Conservation (phyloP, 2,797 vertebrate genomes). For the Phoebastria nigripes region DNA sequence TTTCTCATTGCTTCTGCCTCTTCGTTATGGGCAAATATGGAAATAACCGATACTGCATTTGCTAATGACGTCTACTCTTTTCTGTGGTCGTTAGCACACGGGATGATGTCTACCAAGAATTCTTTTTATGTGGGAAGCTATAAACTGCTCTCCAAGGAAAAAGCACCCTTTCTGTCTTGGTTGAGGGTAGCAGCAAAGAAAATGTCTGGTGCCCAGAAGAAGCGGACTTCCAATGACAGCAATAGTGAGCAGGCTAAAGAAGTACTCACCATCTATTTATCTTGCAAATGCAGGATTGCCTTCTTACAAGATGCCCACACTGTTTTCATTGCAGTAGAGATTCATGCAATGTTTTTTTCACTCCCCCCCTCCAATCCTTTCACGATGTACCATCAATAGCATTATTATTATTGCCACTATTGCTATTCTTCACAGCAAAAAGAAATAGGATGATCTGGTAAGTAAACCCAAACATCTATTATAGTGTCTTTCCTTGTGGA, state of each 20-base stretch:
- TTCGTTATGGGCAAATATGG: not conserved
- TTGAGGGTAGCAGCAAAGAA: not conserved
- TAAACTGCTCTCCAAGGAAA: not conserved
- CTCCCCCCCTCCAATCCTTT: not conserved
- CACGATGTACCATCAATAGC: not conserved
- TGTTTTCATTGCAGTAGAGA: not conserved
- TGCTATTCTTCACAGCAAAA: not conserved
- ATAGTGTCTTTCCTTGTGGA: not conserved
- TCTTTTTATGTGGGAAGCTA: constrained; percentile 25
- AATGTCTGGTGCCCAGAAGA: not conserved
- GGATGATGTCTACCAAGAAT: constrained; percentile 7
- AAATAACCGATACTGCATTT: not conserved
- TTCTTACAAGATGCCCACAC: not conserved
- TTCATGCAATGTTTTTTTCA: not conserved
- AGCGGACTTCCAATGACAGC: not conserved
- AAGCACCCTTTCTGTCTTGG: not conserved
- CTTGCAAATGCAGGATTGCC: not conserved
- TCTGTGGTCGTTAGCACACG: not conserved
- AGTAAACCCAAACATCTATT: not conserved
- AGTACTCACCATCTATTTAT: not conserved
- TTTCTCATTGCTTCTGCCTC: not conserved
- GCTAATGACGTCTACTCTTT: not conserved
- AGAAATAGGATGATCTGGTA: not conserved
- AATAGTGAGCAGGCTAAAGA: not conserved
- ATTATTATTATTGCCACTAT: not conserved